These are phyloP conservation scores for Capreolus pygargus DNA, from an alignment of 2,113 vertebrate genomes.

Conservation along the genomic window DNA sequence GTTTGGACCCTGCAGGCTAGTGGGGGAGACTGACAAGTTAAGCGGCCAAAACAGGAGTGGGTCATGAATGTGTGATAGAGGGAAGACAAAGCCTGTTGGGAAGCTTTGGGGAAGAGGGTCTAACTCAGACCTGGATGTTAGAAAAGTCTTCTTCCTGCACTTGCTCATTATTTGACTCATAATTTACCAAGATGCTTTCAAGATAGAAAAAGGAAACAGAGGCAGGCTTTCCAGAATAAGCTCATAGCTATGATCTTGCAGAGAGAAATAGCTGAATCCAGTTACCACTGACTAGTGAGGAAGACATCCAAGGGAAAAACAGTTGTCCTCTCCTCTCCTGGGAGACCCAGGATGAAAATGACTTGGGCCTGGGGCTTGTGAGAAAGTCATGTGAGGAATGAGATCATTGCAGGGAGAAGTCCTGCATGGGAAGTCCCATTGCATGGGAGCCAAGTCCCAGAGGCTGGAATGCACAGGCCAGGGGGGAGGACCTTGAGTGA, in stretches of 20 bases:
- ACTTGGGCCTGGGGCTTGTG: too few relatives aligned
- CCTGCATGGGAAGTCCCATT: too few relatives aligned
- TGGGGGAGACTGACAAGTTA: not conserved
- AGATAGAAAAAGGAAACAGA: not conserved
- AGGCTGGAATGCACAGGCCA: not conserved
- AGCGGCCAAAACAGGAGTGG: not conserved
- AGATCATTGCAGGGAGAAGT: not conserved
- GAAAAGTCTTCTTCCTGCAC: not conserved
- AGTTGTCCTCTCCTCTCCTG: not conserved
- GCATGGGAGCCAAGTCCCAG: not conserved
- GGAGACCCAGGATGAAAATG: not conserved
- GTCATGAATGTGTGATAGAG: not conserved
- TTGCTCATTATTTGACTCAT: not conserved
- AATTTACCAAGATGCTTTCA: not conserved
- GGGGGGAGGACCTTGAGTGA: not conserved
- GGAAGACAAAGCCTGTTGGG: not conserved
- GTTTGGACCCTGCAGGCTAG: not conserved
- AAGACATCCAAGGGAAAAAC: not conserved
- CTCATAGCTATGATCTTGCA: not conserved
- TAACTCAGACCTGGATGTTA: not conserved
- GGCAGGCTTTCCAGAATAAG: not conserved
- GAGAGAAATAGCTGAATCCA: not conserved
- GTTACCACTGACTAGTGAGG: not conserved
- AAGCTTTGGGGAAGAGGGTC: not conserved
- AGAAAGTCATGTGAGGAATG: not conserved